Evolutionary conservation across 2,113 vertebrate species (phyloP).

Genomic region (Pithys albifrons): DNA sequence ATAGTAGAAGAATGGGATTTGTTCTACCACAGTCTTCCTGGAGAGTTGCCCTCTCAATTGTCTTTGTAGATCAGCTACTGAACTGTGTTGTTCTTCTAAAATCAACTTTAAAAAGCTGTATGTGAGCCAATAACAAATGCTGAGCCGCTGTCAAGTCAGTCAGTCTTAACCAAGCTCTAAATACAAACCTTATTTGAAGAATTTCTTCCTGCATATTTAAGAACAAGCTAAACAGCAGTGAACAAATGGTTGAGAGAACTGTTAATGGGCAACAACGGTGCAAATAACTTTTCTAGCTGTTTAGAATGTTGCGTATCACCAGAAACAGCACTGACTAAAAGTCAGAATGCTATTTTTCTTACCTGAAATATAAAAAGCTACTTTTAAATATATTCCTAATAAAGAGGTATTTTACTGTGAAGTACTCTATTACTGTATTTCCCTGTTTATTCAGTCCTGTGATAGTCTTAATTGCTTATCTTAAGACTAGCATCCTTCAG

Average conservation of each 20-base stretch:
- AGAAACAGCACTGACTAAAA: constrained; percentile 26
- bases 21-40: constrained; percentile 16
- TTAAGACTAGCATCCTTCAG: neutral
- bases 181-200: neutral
- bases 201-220: neutral
- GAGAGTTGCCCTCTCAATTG: neutral
- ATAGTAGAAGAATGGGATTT: neutral
- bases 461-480: neutral
- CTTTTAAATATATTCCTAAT: constrained; percentile 56
- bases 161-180: neutral
- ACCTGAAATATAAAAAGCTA: constrained; percentile 43
- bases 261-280: neutral
- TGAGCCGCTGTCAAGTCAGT: neutral
- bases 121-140: neutral
- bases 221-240: neutral
- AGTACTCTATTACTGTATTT: constrained; percentile 30
- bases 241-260: neutral
- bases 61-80: neutral
- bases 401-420: constrained; percentile 61
- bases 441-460: neutral
- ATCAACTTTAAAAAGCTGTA: neutral
- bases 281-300: constrained; percentile 22
- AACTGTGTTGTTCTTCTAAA: neutral
- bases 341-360: constrained; percentile 64
- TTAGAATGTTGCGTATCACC: neutral